A percentile compares a stretch with the other conserved stretches of the same genome.
Evolutionary conservation across 2,888 invertebrate genomes (phyloP).

Genomic region (Dynastes hyllus): DNA sequence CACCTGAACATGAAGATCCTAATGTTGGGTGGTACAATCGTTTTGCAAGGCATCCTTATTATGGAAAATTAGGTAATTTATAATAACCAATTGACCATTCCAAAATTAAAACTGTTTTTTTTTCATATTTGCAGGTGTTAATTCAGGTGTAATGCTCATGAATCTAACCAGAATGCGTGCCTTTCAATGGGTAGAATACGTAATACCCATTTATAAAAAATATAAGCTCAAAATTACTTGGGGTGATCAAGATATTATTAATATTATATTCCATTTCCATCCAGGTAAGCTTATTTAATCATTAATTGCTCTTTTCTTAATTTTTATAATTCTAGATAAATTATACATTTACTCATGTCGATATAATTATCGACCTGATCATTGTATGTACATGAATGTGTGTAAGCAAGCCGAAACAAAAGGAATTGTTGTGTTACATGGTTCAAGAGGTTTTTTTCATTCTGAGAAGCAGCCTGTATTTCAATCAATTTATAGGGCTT

Average conservation of each 20-base stretch:
- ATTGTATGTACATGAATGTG: slow-evolving; percentile 95
- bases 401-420: slow-evolving; percentile 78
- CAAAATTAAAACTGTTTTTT: background rate
- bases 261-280: slow-evolving; percentile 90
- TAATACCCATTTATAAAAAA: slow-evolving; percentile 88
- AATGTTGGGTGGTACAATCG: slow-evolving; percentile 96
- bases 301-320: slow-evolving; percentile 5
- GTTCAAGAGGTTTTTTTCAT: slow-evolving; percentile 90
- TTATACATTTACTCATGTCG: slow-evolving; percentile 87
- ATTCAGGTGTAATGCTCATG: slow-evolving; percentile 99
- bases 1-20: slow-evolving; percentile 93
- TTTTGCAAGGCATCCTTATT: slow-evolving; percentile 96
- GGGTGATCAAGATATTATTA: slow-evolving; percentile 98
- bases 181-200: slow-evolving; percentile 89
- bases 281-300: slow-evolving; percentile 73
- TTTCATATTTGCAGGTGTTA: slow-evolving; percentile 79
- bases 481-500: slow-evolving; percentile 79
- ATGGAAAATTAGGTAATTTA: slow-evolving; percentile 84
- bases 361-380: slow-evolving; percentile 95
- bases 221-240: slow-evolving; percentile 92
- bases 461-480: slow-evolving; percentile 90
- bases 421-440: slow-evolving; percentile 91
- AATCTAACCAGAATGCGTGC: slow-evolving; percentile 92
- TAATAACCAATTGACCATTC: slow-evolving; percentile 27
- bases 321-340: slow-evolving; percentile 74